Conservation (phyloP, 1,140 invertebrate genomes). For the Polyergus mexicanus region DNA sequence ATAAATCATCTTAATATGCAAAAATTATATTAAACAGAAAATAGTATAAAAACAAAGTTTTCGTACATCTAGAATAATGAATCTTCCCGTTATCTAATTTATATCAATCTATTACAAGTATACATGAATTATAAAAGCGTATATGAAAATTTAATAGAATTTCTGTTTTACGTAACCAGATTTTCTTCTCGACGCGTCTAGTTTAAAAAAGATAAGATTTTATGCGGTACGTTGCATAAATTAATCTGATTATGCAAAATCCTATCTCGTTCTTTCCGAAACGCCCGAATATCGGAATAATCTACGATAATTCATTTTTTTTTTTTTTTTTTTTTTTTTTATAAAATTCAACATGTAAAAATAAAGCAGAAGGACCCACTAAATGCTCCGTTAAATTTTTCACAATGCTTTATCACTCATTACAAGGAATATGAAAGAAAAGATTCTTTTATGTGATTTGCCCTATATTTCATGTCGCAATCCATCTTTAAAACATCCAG, state of each 20-base stretch:
- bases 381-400: neutral
- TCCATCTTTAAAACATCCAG: neutral
- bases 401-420: neutral
- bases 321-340: constrained; percentile 51
- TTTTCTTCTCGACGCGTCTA: constrained; percentile 1
- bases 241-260: constrained; percentile 55
- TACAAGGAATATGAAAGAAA: neutral
- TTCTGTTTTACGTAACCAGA: constrained; percentile 20
- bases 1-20: neutral
- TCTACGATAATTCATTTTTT: constrained; percentile 35
- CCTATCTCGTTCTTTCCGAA: neutral
- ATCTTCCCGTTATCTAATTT: neutral
- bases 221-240: constrained; percentile 20
- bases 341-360: constrained; percentile 11
- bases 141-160: constrained; percentile 27
- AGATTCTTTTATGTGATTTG: neutral
- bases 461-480: neutral
- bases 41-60: neutral
- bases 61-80: neutral
- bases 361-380: neutral
- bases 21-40: neutral
- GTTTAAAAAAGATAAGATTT: constrained; percentile 40
- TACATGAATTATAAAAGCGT: neutral
- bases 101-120: neutral
- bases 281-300: constrained; percentile 21